Conservation (phyloP, 2,888 invertebrate genomes). For the Cryptus armator region DNA sequence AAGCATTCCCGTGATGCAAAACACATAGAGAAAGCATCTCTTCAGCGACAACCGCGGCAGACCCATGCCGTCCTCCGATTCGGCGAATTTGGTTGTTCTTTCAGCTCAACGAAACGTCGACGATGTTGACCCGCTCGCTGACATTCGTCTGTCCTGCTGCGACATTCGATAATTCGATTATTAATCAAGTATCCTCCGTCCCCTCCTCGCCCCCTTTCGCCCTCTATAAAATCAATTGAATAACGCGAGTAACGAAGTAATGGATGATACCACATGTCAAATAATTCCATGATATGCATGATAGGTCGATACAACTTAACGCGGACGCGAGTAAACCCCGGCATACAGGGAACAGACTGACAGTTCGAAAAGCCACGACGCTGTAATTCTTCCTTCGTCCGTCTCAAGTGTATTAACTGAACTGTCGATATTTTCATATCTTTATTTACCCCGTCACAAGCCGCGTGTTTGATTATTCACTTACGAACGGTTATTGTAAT, state of each 20-base stretch:
- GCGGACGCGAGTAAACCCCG: not conserved
- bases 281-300: not conserved
- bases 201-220: not conserved
- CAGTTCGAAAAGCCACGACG: not conserved
- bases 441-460: conserved; percentile 1
- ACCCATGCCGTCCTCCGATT: conserved; percentile 84
- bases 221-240: not conserved
- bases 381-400: not conserved
- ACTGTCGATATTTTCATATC: conserved; percentile 17
- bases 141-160: conserved; percentile 39
- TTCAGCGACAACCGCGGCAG: conserved; percentile 87
- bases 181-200: not conserved
- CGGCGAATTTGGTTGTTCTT: conserved; percentile 40
- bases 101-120: conserved; percentile 30
- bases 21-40: conserved; percentile 87
- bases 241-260: not conserved
- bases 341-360: not conserved
- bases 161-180: not conserved
- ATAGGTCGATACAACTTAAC: not conserved
- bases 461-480: conserved; percentile 13
- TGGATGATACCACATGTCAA: not conserved
- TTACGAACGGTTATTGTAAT: not conserved
- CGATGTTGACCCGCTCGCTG: conserved; percentile 11
- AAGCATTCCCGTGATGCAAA: conserved; percentile 86
- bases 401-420: not conserved